Evolutionary conservation across 2,113 vertebrate species (phyloP).

Genomic region (Aegithalos caudatus): DNA sequence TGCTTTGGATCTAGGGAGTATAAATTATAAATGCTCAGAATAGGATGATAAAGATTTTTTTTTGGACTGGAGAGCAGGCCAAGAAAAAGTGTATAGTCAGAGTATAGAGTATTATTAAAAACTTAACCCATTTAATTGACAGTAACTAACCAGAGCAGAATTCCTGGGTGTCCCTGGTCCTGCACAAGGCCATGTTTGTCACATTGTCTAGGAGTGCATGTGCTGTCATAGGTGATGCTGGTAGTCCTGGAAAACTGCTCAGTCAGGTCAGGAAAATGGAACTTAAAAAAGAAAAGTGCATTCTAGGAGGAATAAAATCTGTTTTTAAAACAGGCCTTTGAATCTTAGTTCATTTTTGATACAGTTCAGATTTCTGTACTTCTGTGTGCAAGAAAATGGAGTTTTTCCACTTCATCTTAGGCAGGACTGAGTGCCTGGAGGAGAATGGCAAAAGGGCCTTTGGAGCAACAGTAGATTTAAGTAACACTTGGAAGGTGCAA

Average conservation of each 20-base stretch:
- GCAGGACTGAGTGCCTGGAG: neutral
- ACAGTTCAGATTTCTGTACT: neutral
- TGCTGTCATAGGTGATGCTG: neutral
- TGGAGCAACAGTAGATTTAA: accelerated
- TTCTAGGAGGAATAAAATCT: neutral
- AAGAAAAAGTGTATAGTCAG: neutral
- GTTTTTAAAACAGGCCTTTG: neutral
- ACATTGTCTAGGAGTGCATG: neutral
- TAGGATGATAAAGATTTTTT: neutral
- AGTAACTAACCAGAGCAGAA: neutral
- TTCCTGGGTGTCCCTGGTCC: neutral
- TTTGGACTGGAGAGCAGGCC: neutral
- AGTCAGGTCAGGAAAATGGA: accelerated
- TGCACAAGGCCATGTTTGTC: neutral
- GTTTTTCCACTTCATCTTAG: neutral
- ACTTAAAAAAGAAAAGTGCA: neutral
- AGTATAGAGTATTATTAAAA: neutral
- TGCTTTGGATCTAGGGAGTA: neutral
- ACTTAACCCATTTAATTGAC: neutral
- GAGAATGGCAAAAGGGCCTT: neutral
- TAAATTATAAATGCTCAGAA: neutral
- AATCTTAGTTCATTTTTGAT: neutral
- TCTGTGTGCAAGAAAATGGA: neutral
- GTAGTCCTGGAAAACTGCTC: neutral
- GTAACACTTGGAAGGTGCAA: neutral